A percentile compares a stretch with the other conserved stretches of the same genome.
These are phyloP conservation scores for Sebastes oblongus DNA, from an alignment of 2,797 vertebrate species.

Conservation along the genomic window DNA sequence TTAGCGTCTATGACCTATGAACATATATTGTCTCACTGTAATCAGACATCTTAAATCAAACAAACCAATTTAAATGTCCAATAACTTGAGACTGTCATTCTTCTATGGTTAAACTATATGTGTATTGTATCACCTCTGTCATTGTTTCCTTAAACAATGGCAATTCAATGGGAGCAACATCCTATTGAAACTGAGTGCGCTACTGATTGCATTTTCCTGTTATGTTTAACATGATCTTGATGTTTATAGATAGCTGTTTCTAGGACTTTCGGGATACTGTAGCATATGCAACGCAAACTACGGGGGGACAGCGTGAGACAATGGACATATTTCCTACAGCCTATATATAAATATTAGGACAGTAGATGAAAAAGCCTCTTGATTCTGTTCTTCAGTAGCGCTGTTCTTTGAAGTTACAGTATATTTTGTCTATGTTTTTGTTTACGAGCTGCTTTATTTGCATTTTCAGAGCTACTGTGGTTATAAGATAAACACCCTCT, in stretches of 20 bases:
- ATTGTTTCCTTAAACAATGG: conserved; percentile 46
- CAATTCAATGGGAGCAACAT: conserved; percentile 8
- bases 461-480: conserved; percentile 2
- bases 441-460: conserved; percentile 28
- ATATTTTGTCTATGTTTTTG: conserved; percentile 25
- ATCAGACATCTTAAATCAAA: neutral
- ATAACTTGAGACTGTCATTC: neutral
- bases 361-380: conserved; percentile 50
- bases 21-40: neutral
- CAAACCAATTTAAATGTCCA: neutral
- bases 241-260: conserved; percentile 27
- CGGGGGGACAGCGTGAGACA: conserved; percentile 49
- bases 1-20: neutral
- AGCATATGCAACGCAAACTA: conserved; percentile 55
- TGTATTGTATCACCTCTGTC: neutral
- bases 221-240: conserved; percentile 38
- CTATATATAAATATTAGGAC: conserved; percentile 51
- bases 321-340: conserved; percentile 55
- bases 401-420: conserved; percentile 31
- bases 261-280: neutral
- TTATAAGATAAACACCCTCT: conserved; percentile 3
- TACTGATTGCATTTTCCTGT: conserved; percentile 61
- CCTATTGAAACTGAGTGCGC: neutral
- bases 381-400: conserved; percentile 19
- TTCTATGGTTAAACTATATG: neutral